These are phyloP conservation scores for Eufriesea mexicana DNA, from an alignment of 1,140 invertebrate genomes.

Conservation along the genomic window DNA sequence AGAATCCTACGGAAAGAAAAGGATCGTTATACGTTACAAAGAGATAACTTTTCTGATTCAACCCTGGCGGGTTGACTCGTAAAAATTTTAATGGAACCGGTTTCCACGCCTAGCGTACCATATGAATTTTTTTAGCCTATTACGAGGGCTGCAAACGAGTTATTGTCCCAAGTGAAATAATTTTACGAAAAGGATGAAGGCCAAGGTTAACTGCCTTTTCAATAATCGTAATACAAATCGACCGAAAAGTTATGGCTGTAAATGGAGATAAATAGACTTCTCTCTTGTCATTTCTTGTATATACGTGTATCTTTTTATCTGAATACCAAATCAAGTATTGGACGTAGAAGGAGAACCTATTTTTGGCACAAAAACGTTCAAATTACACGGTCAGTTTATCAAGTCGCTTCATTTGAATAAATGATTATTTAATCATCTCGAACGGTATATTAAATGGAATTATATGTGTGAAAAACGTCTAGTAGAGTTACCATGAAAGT, in stretches of 20 bases:
- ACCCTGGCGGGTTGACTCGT: neutral
- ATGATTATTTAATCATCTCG: too few species aligned
- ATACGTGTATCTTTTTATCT: neutral
- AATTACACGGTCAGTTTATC: too few species aligned
- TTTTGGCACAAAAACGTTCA: too few species aligned
- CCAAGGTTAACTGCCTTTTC: slow-evolving; percentile 1
- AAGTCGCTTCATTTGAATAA: too few species aligned
- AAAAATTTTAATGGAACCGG: slow-evolving; percentile 41
- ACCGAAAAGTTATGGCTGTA: neutral
- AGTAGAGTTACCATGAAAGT: neutral
- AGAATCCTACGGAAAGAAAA: neutral
- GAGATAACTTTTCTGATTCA: slow-evolving; percentile 5
- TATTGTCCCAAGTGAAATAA: neutral
- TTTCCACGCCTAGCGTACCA: neutral
- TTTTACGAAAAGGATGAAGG: neutral
- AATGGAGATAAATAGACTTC: neutral
- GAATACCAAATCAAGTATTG: neutral
- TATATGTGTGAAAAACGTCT: too few species aligned
- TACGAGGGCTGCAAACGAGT: neutral
- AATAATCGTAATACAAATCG: slow-evolving; percentile 4
- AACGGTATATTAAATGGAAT: too few species aligned
- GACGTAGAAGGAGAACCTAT: too few species aligned
- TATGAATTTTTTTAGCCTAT: slow-evolving; percentile 18
- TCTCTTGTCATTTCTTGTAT: neutral
- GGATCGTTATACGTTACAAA: neutral